Evolutionary conservation across 2,797 vertebrate genomes (phyloP), one percentile per base, ranked within the genome.

Genomic region (Lates japonicus): DNA sequence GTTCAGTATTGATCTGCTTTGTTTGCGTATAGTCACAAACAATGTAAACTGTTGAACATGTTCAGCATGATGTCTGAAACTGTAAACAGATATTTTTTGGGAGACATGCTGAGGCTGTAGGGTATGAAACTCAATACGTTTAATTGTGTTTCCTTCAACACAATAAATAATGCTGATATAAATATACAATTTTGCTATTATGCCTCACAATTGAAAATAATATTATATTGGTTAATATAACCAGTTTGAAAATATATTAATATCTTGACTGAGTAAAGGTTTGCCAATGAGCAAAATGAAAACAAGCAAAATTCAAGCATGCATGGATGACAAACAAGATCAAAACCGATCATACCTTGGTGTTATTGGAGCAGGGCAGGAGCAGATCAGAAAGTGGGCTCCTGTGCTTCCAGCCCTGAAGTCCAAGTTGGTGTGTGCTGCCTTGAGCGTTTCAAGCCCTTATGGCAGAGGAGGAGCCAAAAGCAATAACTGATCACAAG

Each of bases 381-480:
- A 73, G 74, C 78, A 70, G 85, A 84, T 87, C 61, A 84, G 64
- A 81, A 69, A 81, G 80, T 69, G 69, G 76, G 70, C 78, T 91
- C 76, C 71, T 80, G 57, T 87, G 82, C 78, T 87, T 83, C 66
- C 81, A 82, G 88, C 65, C 79, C 81, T 90, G 65, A 87, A 82
- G 87, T 93, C 91, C 85, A 91, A 93, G 90, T 92, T 85, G 81
- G 51, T 88, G 87, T 87, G 87, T 76, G 86, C 63, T 39, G 86
- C 92, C 84, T 92, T 92, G 90, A 93, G 92, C 55, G 61, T 79
- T 76, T 89, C 80, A 70, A 89, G 91, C 91, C 70, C 92, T 95
- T 90, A 87, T 91, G 90, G 92, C 84, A 94, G 93, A 97, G 97
- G 97, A 97, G 97, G 97, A 96, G 97, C 94, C 95, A 94, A 79